A percentile compares a stretch with the other conserved stretches of the same genome.
These are phyloP conservation scores for Oncorhynchus nerka DNA, from an alignment of 2,113 vertebrate genomes.

Conservation along the genomic window DNA sequence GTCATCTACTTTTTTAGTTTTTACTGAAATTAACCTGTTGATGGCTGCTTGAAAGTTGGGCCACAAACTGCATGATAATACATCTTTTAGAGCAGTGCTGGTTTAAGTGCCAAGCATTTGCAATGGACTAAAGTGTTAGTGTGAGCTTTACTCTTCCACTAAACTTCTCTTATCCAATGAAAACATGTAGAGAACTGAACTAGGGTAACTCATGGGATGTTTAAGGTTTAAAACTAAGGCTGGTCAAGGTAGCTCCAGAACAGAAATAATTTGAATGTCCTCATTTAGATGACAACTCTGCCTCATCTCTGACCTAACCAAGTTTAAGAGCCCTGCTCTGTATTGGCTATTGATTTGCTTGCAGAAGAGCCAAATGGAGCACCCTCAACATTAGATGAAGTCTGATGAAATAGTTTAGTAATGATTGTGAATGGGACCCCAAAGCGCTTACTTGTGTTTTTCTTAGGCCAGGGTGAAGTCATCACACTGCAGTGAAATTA, in stretches of 20 bases:
- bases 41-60: no score
- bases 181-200: no score
- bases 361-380: constrained; percentile 10
- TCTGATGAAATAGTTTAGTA: constrained; percentile 8
- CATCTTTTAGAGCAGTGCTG: no score
- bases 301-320: constrained; percentile 1
- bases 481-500: background rate
- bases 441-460: background rate
- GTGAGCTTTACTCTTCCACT: no score
- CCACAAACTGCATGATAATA: no score
- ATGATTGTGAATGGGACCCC: background rate
- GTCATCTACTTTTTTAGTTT: no score
- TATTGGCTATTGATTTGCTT: constrained; percentile 19
- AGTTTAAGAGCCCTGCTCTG: constrained; percentile 14
- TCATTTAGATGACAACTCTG: background rate
- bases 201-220: background rate
- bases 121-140: no score
- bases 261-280: background rate
- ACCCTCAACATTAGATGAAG: constrained; percentile 14
- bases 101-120: no score
- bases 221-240: background rate
- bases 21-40: no score
- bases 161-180: no score
- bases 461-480: background rate
- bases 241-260: background rate